Percentiles rank a stretch among this genome's conserved stretches.
These are phyloP conservation scores for Ophioninae sp. DNA, from an alignment of 2,888 invertebrate species.

Conservation along the genomic window DNA sequence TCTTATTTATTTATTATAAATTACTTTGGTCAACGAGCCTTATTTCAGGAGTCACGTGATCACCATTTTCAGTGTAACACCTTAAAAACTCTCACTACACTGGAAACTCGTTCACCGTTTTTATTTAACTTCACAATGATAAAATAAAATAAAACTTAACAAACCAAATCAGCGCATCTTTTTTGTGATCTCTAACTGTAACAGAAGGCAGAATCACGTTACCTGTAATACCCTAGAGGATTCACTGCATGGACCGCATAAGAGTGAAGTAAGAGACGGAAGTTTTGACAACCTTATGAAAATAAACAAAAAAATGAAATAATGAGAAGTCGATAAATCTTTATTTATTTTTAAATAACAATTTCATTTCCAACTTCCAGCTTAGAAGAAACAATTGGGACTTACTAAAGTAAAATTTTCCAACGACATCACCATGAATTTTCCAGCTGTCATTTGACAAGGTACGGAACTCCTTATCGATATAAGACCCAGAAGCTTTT, in stretches of 20 bases:
- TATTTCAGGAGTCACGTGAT: too few species aligned
- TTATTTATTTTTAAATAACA: not conserved
- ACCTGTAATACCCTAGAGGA: not conserved
- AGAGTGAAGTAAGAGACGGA: slow-evolving; percentile 56
- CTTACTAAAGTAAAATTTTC: slow-evolving; percentile 46
- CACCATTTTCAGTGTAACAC: too few species aligned
- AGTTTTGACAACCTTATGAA: slow-evolving; percentile 42
- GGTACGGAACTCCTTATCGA: slow-evolving; percentile 39
- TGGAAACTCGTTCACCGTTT: too few species aligned
- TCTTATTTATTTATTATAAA: too few species aligned
- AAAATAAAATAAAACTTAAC: too few species aligned
- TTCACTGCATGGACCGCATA: slow-evolving; percentile 53
- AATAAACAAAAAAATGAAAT: too few species aligned
- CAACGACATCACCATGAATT: slow-evolving; percentile 51
- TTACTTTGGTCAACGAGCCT: too few species aligned
- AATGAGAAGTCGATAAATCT: too few species aligned
- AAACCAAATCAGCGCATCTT: too few species aligned
- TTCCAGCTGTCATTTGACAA: slow-evolving; percentile 54
- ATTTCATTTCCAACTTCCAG: not conserved
- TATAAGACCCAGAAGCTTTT: slow-evolving; percentile 49
- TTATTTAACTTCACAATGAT: too few species aligned
- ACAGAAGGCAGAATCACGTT: not conserved
- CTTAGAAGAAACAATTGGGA: not conserved
- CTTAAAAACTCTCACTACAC: too few species aligned
- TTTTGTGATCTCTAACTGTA: not conserved